A percentile compares a stretch with the other conserved stretches of the same genome.
Evolutionary conservation across 2,113 vertebrate genomes (phyloP).

Genomic region (Centropus unirufus): DNA sequence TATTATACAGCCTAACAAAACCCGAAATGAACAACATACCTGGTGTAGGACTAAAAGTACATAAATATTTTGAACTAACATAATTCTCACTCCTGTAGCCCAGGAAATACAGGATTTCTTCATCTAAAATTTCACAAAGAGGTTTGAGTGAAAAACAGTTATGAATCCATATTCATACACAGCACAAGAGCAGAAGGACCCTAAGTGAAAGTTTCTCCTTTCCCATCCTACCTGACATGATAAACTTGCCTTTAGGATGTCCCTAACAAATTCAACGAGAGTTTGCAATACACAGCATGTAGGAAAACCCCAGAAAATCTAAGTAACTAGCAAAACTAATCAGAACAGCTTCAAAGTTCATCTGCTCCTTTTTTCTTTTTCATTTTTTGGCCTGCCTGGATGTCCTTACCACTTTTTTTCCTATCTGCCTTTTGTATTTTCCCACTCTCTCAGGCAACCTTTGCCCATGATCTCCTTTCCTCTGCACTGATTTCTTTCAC

Average conservation of each 20-base stretch:
- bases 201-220: background rate
- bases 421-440: background rate
- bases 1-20: background rate
- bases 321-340: background rate
- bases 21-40: background rate
- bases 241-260: background rate
- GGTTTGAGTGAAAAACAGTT: background rate
- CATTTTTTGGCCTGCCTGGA: background rate
- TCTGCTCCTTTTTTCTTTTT: too few relatives aligned
- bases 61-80: background rate
- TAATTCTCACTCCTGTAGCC: background rate
- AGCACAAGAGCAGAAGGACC: background rate
- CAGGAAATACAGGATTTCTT: background rate
- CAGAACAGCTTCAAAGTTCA: background rate
- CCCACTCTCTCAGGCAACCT: background rate
- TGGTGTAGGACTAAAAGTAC: background rate
- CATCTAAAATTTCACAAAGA: background rate
- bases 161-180: background rate
- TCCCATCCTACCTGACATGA: background rate
- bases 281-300: background rate
- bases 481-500: conserved; percentile 19
- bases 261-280: background rate
- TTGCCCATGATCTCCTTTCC: background rate
- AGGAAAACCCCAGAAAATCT: background rate
- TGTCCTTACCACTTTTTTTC: background rate